Base-by-base conservation (phyloP, 2,797 vertebrate genomes). In the Pempheris klunzingeri region DNA sequence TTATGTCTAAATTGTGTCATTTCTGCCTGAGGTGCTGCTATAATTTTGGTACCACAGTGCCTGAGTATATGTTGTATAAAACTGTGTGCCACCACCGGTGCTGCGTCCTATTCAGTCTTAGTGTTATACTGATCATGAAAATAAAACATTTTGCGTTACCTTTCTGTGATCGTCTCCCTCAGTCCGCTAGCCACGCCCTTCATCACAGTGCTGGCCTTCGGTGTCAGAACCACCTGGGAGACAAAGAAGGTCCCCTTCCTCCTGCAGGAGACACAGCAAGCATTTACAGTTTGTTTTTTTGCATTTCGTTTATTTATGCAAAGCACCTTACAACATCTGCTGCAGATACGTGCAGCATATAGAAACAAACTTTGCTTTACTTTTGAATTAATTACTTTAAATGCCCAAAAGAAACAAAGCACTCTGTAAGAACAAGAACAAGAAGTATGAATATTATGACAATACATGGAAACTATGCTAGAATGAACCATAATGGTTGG, bases 221-320 rank as follows among this genome's bases (percentile, higher is more conserved):
- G 98, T 0, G 98, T 99, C 86, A 99, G 95, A 74, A 99, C 97
- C 90, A 99, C 97, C 93, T 99, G 98, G 75, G 98, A 99, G 80
- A 99, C 97, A 82, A 98, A 99, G 94, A 99, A 99, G 0, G 97
- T 97, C 17, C 98, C 98, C 92, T 99, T 99, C 93, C 97, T 98
- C 92, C 98, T 97, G 90, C 95, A 96, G 64, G 30, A 65, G 39
- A 77, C 54, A 88, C 15, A 66, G 12, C 5, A 46, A 73, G 30
- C 9, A 47, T 34, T 61, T 8, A 79, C 0, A 1, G 7, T 30
- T 52, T 54, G 2, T 17, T 2, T 58, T 17, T 55, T 24, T 43
- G 1, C 13, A 34, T 60, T 44, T 11, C 11, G 26, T 50, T 10
- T 7, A 38, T 34, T 68, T 43, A 36, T 73, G 10, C 12, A 46